A percentile compares a stretch with the other conserved stretches of the same genome.
phyloP scores from a whole-genome alignment of 2,797 vertebrate species.

The Enteromius thamalakanensis region DNA sequence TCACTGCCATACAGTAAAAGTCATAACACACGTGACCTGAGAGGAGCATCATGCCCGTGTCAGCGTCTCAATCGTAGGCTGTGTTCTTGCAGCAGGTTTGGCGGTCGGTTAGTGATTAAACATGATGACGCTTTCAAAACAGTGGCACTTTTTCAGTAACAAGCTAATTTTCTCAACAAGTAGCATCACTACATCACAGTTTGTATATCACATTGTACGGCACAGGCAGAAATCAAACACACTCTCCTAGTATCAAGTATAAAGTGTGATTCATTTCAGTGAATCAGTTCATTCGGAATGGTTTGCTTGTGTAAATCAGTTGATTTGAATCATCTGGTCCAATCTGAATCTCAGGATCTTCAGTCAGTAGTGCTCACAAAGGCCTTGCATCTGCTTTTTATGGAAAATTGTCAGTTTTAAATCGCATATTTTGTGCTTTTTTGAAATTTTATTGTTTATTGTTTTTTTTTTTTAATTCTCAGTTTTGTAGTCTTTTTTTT shows the following conservation, averaged over 20 bases:
- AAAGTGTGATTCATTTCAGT: not conserved
- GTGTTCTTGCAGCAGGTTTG: not conserved
- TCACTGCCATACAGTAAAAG: not conserved
- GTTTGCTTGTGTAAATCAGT: not conserved
- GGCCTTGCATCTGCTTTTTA: too few species aligned
- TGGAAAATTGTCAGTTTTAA: not conserved
- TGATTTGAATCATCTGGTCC: not conserved
- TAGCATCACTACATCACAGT: slow-evolving; percentile 1
- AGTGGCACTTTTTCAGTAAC: not conserved
- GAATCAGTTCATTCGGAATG: not conserved
- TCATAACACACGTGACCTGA: not conserved
- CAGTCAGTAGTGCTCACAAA: not conserved
- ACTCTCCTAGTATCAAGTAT: not conserved
- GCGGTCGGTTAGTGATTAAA: not conserved
- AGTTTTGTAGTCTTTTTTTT: not conserved
- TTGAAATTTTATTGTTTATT: too few species aligned
- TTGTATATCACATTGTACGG: slow-evolving; percentile 6
- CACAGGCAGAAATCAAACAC: not conserved
- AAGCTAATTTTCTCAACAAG: not conserved
- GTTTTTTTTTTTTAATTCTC: too few species aligned
- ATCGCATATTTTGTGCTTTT: too few species aligned
- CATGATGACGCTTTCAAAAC: not conserved
- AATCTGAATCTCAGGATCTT: too few species aligned
- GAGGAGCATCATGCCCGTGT: not conserved
- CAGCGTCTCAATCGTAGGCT: not conserved